Percentiles rank a stretch among this genome's conserved stretches.
Evolutionary conservation across 2,797 vertebrate species (phyloP).

Genomic region (Lutjanus campechanus): DNA sequence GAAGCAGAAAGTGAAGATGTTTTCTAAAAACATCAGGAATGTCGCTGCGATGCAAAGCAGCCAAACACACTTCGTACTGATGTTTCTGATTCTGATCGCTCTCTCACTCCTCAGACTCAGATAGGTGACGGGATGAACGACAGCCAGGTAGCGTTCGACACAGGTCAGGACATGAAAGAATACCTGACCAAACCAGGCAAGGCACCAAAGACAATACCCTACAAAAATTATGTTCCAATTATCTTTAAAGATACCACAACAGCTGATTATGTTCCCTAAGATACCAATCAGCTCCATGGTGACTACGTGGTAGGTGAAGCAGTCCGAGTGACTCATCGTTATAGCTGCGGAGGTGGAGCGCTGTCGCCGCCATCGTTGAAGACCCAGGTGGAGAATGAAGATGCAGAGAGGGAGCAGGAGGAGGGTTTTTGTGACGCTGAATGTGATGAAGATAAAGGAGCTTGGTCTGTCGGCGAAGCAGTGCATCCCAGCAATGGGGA

Average conservation of each 20-base stretch:
- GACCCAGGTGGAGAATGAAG: constrained; percentile 19
- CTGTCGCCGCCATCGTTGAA: constrained; percentile 5
- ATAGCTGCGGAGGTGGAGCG: background rate
- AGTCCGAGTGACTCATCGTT: constrained; percentile 22
- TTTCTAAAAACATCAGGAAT: rapidly evolving
- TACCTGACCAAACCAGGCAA: constrained; percentile 9
- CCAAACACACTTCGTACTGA: constrained; percentile 2
- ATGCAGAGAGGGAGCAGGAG: constrained; percentile 30
- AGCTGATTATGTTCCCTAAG: rapidly evolving
- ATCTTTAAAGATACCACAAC: rapidly evolving
- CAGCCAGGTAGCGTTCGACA: constrained; percentile 58
- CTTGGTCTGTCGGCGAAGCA: background rate
- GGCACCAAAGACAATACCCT: rapidly evolving
- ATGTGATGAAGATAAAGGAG: background rate
- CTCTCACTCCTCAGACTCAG: background rate
- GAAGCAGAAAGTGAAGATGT: no score
- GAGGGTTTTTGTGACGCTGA: background rate
- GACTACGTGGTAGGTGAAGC: constrained; percentile 41
- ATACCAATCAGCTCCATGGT: background rate
- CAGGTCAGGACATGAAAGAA: constrained; percentile 42
- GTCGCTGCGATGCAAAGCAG: background rate
- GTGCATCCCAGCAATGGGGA: rapidly evolving
- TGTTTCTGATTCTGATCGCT: background rate
- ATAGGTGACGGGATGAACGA: constrained; percentile 50
- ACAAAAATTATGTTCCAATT: rapidly evolving